These are phyloP conservation scores for Euura saliciscinereae DNA, from an alignment of 1,140 invertebrate species.

Conservation along the genomic window DNA sequence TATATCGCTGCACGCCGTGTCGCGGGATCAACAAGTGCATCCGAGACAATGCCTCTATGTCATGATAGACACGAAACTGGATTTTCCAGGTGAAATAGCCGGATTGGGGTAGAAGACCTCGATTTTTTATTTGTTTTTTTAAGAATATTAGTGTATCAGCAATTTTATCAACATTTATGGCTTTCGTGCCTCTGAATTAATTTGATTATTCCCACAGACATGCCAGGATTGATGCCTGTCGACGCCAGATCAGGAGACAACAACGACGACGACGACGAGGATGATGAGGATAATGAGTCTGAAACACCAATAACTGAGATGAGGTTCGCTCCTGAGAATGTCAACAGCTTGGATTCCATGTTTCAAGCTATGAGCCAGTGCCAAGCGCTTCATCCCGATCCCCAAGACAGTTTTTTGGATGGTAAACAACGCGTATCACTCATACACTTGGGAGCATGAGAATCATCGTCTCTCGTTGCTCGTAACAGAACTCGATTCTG, in stretches of 20 bases:
- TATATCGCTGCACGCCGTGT: conserved; percentile 78
- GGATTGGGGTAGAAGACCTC: conserved; percentile 17
- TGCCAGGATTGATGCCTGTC: conserved; percentile 20
- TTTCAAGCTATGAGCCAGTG: conserved; percentile 74
- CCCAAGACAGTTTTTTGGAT: conserved; percentile 63
- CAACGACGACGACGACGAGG: conserved; percentile 49
- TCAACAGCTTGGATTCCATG: conserved; percentile 65
- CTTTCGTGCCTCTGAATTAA: conserved; percentile 16
- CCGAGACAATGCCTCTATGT: conserved; percentile 74
- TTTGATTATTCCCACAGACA: too few relatives aligned
- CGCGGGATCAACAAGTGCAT: conserved; percentile 69
- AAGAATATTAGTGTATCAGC: not conserved
- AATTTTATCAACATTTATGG: not conserved
- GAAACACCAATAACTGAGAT: conserved; percentile 66
- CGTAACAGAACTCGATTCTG: too few relatives aligned
- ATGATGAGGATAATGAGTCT: conserved; percentile 59
- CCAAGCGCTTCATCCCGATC: conserved; percentile 72
- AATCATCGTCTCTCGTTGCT: too few relatives aligned
- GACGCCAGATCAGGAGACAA: conserved; percentile 41
- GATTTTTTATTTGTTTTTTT: conserved; percentile 15
- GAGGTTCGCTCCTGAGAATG: conserved; percentile 71
- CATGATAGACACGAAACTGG: conserved; percentile 70
- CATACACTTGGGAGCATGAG: too few relatives aligned
- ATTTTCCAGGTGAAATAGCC: conserved; percentile 56
- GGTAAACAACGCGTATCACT: conserved; percentile 36